phyloP scores from a whole-genome alignment of 1,140 invertebrate genomes.

The Euwallacea fornicatus region DNA sequence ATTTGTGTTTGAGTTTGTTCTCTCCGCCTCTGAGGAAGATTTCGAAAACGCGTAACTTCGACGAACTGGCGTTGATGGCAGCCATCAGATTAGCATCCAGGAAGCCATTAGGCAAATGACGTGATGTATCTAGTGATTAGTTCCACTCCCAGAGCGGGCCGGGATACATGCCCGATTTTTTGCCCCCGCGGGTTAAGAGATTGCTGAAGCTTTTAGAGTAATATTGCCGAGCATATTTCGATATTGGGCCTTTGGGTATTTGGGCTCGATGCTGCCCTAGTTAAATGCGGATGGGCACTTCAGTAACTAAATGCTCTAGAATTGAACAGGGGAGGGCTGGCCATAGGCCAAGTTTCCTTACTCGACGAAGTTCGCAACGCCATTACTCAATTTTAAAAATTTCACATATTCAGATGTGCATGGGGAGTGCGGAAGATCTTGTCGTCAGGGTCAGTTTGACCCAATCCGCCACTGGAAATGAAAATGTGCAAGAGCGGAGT shows the following conservation, averaged over 20 bases:
- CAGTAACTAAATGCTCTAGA: no score
- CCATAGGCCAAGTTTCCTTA: no score
- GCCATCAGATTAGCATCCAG: conserved; percentile 51
- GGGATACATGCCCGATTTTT: conserved; percentile 29
- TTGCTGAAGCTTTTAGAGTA: conserved; percentile 14
- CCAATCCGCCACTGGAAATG: no score
- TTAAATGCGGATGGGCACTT: no score
- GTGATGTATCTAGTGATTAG: conserved; percentile 52
- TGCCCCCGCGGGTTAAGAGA: conserved; percentile 19
- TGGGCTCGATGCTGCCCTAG: not conserved
- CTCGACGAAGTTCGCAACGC: no score
- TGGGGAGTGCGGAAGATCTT: no score
- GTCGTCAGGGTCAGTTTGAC: no score
- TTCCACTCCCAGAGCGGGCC: conserved; percentile 38
- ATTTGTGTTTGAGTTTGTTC: no score
- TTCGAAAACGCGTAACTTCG: conserved; percentile 12
- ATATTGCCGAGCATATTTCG: not conserved
- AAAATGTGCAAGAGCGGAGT: no score
- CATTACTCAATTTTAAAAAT: no score
- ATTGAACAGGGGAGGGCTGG: no score
- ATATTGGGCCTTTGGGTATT: not conserved
- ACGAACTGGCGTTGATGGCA: conserved; percentile 40
- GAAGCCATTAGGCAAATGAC: conserved; percentile 54
- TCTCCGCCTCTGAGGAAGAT: conserved; percentile 17
- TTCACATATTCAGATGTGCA: no score